Base-by-base conservation (phyloP, 2,888 invertebrate genomes). In the Tipula confusa region DNA sequence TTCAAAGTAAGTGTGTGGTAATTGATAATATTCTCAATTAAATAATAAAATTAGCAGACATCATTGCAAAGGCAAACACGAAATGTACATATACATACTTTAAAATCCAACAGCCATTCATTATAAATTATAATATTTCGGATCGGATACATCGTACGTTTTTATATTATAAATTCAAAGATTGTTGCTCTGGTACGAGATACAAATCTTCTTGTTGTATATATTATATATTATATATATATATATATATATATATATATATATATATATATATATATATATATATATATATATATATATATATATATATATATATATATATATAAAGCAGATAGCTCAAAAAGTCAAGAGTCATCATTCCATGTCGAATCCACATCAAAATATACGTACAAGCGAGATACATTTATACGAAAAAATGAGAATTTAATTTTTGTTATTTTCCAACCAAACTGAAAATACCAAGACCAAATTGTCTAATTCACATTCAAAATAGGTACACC, bases 341-440 rank as follows among this genome's bases (percentile, higher is more conserved):
- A 64, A 64, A 64, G 64, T 64, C 64, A 64, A 64, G 64, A 64
- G 64, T 64, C 64, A 24, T 64, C 64, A 64, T 64, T 64, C 64
- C 64, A 64, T 64, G 64, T 64, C 64, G 64, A 64, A 64, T 64
- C 64, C 64, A 24, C 24, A 64, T 64, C 64, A 64, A 64, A 64
- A 6, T 64, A 64, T 48, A 24, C 1, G 15, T 43, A 15, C 9
- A 43, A 15, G 15, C 15, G n/a, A n/a, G n/a, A 43, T 43, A n/a
- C 9, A n/a, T 43, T 3, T n/a, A n/a, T 43, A 43, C 6, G 15
- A 15, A 43, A 15, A 64, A 24, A 24, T 24, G 2, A 64, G 24
- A 64, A 24, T 64, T 64, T 64, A 18, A 38, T 24, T 18, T 64
- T 43, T n/a, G n/a, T n/a, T 2, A 18, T 64, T 24, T 64, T 24